A percentile compares a stretch with the other conserved stretches of the same genome.
Evolutionary conservation across 2,797 vertebrate genomes (phyloP).

Genomic region (Macrochelys suwanniensis): DNA sequence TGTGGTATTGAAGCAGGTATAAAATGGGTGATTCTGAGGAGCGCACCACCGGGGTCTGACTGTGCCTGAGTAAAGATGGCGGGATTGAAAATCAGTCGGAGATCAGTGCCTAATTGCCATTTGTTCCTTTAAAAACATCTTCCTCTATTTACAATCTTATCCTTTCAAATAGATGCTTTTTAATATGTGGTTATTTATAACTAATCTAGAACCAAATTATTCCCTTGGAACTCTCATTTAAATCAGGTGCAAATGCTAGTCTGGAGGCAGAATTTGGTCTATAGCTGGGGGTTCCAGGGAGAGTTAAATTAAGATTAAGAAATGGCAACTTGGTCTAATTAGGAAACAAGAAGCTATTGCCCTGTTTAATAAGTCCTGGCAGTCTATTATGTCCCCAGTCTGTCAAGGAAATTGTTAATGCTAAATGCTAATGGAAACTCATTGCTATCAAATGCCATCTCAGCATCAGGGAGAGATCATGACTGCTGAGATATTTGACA

Average conservation of each 20-base stretch:
- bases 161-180: background rate
- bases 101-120: background rate
- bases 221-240: background rate
- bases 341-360: background rate
- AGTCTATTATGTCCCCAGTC: background rate
- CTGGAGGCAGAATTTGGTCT: background rate
- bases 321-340: background rate
- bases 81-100: background rate
- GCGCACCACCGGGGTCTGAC: background rate
- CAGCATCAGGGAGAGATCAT: background rate
- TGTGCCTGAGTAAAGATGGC: background rate
- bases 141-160: background rate
- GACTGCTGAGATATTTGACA: background rate
- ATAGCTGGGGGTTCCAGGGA: background rate
- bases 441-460: background rate
- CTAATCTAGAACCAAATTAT: background rate
- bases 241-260: background rate
- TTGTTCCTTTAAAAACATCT: background rate
- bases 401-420: background rate
- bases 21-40: background rate
- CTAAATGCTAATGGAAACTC: background rate
- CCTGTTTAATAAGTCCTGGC: background rate
- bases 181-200: accelerated
- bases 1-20: background rate
- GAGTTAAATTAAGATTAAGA: background rate